Evolutionary conservation across 2,888 invertebrate genomes (phyloP).

Genomic region (Ochropleura leucogaster): DNA sequence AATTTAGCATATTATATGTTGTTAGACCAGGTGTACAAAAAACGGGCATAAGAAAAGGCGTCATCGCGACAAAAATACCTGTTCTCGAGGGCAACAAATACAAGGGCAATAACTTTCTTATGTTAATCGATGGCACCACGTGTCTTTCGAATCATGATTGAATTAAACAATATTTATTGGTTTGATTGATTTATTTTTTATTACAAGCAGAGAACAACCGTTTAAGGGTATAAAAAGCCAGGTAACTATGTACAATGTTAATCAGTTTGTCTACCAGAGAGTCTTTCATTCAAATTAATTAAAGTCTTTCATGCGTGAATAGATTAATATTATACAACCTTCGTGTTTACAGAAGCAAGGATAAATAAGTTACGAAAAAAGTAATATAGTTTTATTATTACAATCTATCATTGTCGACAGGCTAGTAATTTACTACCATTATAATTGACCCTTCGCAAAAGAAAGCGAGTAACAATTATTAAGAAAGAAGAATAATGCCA

Average conservation of each 20-base stretch:
- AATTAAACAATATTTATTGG: no score
- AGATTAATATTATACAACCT: background rate
- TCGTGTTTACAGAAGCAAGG: background rate
- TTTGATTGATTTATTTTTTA: no score
- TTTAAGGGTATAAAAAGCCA: no score
- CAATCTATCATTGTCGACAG: background rate
- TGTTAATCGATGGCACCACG: no score
- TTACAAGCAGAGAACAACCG: no score
- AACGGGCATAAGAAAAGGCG: no score
- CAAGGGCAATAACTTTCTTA: no score
- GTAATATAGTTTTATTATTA: slow-evolving; percentile 5
- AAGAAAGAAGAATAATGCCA: background rate
- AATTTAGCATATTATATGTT: no score
- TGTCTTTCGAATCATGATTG: no score
- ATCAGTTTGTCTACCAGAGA: background rate
- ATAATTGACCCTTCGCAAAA: background rate
- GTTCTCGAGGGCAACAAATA: no score
- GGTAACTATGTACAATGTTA: background rate
- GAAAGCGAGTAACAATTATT: background rate
- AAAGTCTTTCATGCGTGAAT: background rate
- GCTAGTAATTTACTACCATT: background rate
- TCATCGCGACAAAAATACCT: no score
- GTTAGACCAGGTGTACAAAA: no score
- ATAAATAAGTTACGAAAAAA: background rate
- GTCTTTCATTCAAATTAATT: background rate